Conservation (phyloP, 2,888 invertebrate species). For the Pemphredon lugubris region DNA sequence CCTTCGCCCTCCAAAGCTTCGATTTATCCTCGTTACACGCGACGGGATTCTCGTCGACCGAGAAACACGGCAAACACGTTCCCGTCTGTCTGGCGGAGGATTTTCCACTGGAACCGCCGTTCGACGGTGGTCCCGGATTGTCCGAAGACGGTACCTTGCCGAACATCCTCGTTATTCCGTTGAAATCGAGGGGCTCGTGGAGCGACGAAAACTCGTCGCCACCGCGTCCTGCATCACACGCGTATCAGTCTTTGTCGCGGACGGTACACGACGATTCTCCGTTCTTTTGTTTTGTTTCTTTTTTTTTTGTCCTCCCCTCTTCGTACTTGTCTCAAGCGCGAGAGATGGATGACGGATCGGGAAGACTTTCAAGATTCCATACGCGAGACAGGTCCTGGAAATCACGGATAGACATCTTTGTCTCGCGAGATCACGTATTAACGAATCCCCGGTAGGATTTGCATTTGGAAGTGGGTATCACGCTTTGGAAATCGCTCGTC, state of each 20-base stretch:
- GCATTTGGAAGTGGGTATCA: constrained; percentile 58
- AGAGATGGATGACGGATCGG: constrained; percentile 16
- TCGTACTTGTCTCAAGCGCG: constrained; percentile 2
- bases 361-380: constrained; percentile 32
- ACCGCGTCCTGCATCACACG: constrained; percentile 43
- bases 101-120: constrained; percentile 25
- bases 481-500: constrained; percentile 39
- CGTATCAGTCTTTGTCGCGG: constrained; percentile 32
- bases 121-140: constrained; percentile 69
- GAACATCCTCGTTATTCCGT: constrained; percentile 71
- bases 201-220: constrained; percentile 25
- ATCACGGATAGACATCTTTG: not conserved
- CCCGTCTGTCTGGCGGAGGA: constrained; percentile 41
- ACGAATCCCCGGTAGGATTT: not conserved
- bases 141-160: constrained; percentile 75
- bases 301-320: no score
- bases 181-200: constrained; percentile 24
- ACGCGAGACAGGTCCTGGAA: constrained; percentile 23
- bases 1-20: constrained; percentile 71
- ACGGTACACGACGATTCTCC: constrained; percentile 20
- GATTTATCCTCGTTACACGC: constrained; percentile 66
- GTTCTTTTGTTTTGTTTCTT: not conserved
- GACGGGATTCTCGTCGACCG: constrained; percentile 64
- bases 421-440: not conserved
- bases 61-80: constrained; percentile 74